Base-by-base conservation (phyloP, 2,113 vertebrate genomes). In the Murina feae region DNA sequence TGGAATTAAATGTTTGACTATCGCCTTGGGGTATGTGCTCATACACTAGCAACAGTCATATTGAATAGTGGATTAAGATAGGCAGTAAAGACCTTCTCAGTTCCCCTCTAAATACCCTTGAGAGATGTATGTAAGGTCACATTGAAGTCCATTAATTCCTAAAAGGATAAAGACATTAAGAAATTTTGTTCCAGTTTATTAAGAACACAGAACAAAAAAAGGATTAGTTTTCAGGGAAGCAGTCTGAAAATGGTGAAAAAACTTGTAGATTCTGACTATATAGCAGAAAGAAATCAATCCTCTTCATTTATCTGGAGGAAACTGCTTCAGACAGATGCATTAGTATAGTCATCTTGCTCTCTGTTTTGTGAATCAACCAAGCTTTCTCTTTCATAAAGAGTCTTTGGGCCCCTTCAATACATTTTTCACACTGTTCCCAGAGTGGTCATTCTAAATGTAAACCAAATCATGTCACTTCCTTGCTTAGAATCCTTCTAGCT, bases 21-120 rank as follows among this genome's bases (percentile, higher is more conserved):
- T 96, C 84, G 86, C 86, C 51, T 88, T 72, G 25, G 81, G 20
- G 55, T 95, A 63, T 28, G 76, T 84, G 44, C 53, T 94, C 44
- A 76, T 63, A 91, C 91, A 76, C 25, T 20, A 1, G 44, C 69
- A 93, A 58, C 51, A 35, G 71, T 88, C 87, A 92, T 42, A 11
- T 68, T 63, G 68, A 69, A 74, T 76, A 37, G 32, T 92, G 10
- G 86, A 68, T 96, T 85, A 87, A 72, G 18, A 71, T 42, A 79
- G 44, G 44, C 79, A 90, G 69, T 63, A 63, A 85, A 95, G 93
- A 92, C 91, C 66, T 96, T 96, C 84, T 95, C 75, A 97, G 63
- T n/a, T 96, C 90, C 32, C 12, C 87, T 97, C 75, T 66, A 86
- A 90, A 80, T 5, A 10, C 65, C 51, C 35, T 83, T 72, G 93